Base-by-base conservation (phyloP, 2,888 invertebrate species). In the Plagodis pulveraria region DNA sequence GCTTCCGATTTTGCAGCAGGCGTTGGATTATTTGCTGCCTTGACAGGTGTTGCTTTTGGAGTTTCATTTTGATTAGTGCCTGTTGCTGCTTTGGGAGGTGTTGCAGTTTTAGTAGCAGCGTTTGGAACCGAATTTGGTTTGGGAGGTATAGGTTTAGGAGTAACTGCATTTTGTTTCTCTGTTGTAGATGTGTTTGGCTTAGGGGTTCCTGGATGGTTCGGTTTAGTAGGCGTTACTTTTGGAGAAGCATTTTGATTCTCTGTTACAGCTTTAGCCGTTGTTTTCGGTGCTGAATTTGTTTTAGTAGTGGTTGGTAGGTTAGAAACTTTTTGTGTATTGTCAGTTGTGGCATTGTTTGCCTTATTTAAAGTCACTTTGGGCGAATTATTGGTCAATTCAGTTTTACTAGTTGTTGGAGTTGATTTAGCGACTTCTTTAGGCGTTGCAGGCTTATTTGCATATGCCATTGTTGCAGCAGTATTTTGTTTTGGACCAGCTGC, bases 81-180 rank as follows among this genome's bases (percentile, higher is more conserved):
- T 42, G 35, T 11, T 52, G 43, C 43, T 34, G 12, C 12, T 22
- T 53, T 45, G 0, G 42, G 46, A 6, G 51, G 49, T 22, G 47
- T 10, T 22, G 22, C 22, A 22, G 22, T 22, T 22, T 22, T 22
- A 1, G 22, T 22, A 22, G 22, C 1, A 6, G n/a, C n/a, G 2
- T 41, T 10, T n/a, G 41, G 41, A 41, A n/a, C 5, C 8, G 41
- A 6, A 7, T 49, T 58, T 36, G 53, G 54, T 40, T 57, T 53
- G 35, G 48, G 34, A 38, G 47, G 55, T 43, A 52, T 32, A n/a
- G 58, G 60, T 47, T 61, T 50, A 36, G 52, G 49, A 32, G 66
- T 48, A 36, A 36, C 36, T 11, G 56, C 5, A 8, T 41, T 50
- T 46, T 40, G 40, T 34, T 45, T 56, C n/a, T n/a, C 12, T 34